Conservation (phyloP, 2,113 vertebrate genomes). For the Lathamus discolor region DNA sequence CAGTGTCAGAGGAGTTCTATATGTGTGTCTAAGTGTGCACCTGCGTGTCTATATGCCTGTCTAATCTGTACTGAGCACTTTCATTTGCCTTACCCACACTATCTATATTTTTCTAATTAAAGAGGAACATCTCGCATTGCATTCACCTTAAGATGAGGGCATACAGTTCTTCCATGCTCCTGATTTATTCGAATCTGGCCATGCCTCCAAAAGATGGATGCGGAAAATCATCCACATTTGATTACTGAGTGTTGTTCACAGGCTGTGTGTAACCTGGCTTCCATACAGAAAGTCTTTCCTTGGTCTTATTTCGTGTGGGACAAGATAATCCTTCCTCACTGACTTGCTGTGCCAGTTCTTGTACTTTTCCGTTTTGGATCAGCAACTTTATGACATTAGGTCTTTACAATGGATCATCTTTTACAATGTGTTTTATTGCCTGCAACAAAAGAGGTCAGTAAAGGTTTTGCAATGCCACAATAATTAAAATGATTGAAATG, state of each 20-base stretch:
- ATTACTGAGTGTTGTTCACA: not conserved
- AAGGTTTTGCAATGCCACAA: not conserved
- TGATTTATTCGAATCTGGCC: not conserved
- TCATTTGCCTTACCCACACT: not conserved
- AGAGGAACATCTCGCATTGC: not conserved
- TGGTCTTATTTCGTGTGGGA: not conserved
- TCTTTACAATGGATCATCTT: not conserved
- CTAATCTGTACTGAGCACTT: not conserved
- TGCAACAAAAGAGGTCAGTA: not conserved
- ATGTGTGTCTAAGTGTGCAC: not conserved
- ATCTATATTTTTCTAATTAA: not conserved
- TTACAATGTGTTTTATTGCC: not conserved
- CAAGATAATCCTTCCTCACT: not conserved
- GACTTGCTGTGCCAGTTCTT: not conserved
- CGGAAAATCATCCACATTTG: not conserved
- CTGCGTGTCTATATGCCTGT: not conserved
- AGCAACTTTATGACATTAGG: not conserved
- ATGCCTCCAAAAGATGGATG: not conserved
- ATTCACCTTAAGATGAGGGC: not conserved
- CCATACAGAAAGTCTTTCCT: not conserved
- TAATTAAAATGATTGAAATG: not conserved
- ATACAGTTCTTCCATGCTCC: not conserved
- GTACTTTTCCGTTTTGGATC: not conserved
- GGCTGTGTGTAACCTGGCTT: not conserved
- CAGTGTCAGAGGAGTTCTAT: fast-evolving